Evolutionary conservation across 1,140 invertebrate species (phyloP).

Genomic region (Eupristina koningsbergeri): DNA sequence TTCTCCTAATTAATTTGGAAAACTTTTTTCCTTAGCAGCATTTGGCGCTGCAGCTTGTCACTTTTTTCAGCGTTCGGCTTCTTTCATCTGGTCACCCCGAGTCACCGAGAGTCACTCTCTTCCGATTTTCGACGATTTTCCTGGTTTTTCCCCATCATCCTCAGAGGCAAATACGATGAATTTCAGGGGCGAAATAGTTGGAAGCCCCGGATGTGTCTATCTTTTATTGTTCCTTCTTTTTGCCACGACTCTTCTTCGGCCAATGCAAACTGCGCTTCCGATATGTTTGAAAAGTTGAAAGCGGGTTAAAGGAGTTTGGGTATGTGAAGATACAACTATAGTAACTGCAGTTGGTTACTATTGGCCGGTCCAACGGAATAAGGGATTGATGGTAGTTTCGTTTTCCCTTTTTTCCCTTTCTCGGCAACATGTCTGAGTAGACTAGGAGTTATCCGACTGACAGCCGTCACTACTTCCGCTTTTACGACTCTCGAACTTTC

Average conservation of each 20-base stretch:
- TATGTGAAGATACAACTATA: neutral
- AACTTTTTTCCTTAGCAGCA: conserved; percentile 42
- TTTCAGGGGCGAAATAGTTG: neutral
- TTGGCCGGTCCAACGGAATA: conserved; percentile 33
- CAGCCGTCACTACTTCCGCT: conserved; percentile 26
- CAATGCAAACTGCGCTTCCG: conserved; percentile 51
- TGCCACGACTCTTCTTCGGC: conserved; percentile 3
- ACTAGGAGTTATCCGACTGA: conserved; percentile 48
- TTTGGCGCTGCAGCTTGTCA: conserved; percentile 5
- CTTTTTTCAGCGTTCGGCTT: neutral
- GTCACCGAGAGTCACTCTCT: no score
- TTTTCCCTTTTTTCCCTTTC: neutral
- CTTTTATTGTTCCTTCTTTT: neutral
- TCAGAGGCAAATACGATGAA: conserved; percentile 6
- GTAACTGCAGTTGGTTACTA: conserved; percentile 36
- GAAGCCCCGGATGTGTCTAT: conserved; percentile 1
- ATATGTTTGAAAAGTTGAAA: conserved; percentile 54
- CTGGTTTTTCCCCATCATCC: neutral
- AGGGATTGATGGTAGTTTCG: conserved; percentile 48
- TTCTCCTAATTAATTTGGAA: conserved; percentile 54
- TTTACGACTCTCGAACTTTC: neutral
- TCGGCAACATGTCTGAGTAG: neutral
- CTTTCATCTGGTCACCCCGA: neutral
- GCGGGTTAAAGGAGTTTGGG: conserved; percentile 48
- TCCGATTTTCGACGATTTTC: no score